phyloP scores from a whole-genome alignment of 2,888 invertebrate species.

The Dolichomitus sp. region DNA sequence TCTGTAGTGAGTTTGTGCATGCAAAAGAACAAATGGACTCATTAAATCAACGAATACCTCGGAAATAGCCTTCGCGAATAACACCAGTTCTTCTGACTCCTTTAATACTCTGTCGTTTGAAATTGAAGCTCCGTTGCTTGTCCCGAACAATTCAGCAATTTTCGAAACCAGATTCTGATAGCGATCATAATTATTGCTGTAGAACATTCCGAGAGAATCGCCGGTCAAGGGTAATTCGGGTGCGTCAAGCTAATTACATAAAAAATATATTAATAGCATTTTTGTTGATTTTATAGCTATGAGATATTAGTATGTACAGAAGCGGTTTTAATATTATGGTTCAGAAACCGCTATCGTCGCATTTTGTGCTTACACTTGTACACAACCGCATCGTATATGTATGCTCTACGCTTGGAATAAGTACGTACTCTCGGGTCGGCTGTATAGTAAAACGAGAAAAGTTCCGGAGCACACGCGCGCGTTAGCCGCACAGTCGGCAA shows the following conservation, averaged over 20 bases:
- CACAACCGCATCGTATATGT: constrained; percentile 6
- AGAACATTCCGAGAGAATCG: neutral
- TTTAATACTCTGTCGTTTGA: neutral
- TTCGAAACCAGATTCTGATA: neutral
- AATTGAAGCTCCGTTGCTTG: neutral
- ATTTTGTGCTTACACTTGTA: constrained; percentile 27
- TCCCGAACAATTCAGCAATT: neutral
- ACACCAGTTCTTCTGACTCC: neutral
- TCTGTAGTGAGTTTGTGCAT: neutral
- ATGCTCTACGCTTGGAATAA: constrained; percentile 24
- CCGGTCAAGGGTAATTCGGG: neutral
- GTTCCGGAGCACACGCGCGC: constrained; percentile 7
- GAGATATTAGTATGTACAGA: constrained; percentile 5
- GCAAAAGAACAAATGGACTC: neutral
- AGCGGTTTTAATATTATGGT: neutral
- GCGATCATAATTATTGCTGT: neutral
- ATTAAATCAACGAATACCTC: neutral
- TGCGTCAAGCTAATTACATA: neutral
- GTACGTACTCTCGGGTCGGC: constrained; percentile 23
- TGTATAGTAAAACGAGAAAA: constrained; percentile 48
- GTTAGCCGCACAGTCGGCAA: constrained; percentile 20
- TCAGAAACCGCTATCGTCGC: constrained; percentile 7
- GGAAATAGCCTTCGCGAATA: neutral
- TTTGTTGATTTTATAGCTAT: neutral
- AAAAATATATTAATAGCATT: neutral